Percentiles rank a stretch among this genome's conserved stretches.
Evolutionary conservation across 23 tunicate genomes (phyloP).

Genomic region (Botrylloides violaceus): DNA sequence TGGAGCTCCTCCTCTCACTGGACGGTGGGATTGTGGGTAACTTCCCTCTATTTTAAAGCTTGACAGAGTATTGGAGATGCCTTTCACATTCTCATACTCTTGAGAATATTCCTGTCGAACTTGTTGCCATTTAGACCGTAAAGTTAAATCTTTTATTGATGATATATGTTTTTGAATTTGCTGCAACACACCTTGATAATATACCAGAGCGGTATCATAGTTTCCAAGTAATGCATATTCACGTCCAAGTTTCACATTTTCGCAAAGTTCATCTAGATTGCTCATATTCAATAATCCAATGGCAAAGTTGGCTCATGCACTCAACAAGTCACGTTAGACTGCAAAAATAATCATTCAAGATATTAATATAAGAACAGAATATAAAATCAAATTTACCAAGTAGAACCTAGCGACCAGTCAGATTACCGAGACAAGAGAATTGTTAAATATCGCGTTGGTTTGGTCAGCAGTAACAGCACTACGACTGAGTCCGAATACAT

Average conservation of each 20-base stretch:
- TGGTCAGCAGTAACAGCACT: too few species aligned
- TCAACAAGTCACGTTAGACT: too few species aligned
- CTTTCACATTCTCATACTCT: constrained; percentile 62
- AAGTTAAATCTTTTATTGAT: constrained; percentile 34
- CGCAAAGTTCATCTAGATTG: constrained; percentile 64
- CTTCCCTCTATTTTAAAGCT: constrained; percentile 64
- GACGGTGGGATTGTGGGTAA: constrained; percentile 35
- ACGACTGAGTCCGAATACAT: too few species aligned
- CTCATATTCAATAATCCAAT: constrained; percentile 4
- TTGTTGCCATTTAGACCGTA: constrained; percentile 52
- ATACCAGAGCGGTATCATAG: constrained; percentile 89
- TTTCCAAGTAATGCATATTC: constrained; percentile 92
- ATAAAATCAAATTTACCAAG: too few species aligned
- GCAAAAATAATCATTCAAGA: too few species aligned
- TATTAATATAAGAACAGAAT: too few species aligned
- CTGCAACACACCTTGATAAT: constrained; percentile 87
- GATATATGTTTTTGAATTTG: constrained; percentile 70
- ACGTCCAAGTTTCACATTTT: constrained; percentile 89
- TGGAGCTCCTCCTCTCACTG: constrained; percentile 32
- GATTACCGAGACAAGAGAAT: too few species aligned
- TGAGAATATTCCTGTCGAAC: constrained; percentile 50
- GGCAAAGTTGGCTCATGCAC: too few species aligned
- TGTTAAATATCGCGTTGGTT: too few species aligned
- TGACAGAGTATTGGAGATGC: constrained; percentile 69
- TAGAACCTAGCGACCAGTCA: too few species aligned